Base-by-base conservation (phyloP, 2,888 invertebrate species). In the Dynastes grantii region DNA sequence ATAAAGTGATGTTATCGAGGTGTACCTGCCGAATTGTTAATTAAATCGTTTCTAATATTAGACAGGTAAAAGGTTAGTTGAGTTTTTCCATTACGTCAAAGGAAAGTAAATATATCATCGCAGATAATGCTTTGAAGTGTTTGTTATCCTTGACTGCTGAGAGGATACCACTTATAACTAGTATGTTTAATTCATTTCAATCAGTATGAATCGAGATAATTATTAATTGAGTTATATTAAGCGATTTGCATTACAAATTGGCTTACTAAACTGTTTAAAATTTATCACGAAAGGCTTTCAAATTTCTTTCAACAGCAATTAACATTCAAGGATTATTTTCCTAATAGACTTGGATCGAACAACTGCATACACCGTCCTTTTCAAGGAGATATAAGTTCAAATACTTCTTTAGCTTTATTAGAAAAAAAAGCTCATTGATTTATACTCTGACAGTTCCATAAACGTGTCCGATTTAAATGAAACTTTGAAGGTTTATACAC, bases 21-120 rank as follows among this genome's bases (percentile, higher is more conserved):
- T 45, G 2, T 45, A 67, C 67, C 32, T 45, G 67, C 49, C n/a
- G 11, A 67, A 49, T 32, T 22, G 49, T 16, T 45, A 64, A 64
- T 64, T 64, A 40, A 64, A 64, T 37, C 45, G 45, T 67, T 67
- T 67, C 49, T 67, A 67, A 67, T 45, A 67, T 45, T 67, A 67
- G 45, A 67, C 45, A 27, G 49, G 67, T 49, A 6, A 67, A 67
- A 49, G 45, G 22, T 22, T 45, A 4, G n/a, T 29, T 16, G 40
- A 65, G n/a, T 67, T 67, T 32, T 55, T 67, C 67, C 67, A 16
- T 67, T 45, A 32, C 64, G 64, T 64, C 67, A 67, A 67, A 67
- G 8, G 9, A 49, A 67, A 45, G n/a, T 67, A 49, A 40, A 49
- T 45, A 27, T 29, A 64, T 22, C 8, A 13, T 3, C n/a, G 32